These are phyloP conservation scores for Meleagris gallopavo DNA, from an alignment of 2,113 vertebrate genomes.

Conservation along the genomic window DNA sequence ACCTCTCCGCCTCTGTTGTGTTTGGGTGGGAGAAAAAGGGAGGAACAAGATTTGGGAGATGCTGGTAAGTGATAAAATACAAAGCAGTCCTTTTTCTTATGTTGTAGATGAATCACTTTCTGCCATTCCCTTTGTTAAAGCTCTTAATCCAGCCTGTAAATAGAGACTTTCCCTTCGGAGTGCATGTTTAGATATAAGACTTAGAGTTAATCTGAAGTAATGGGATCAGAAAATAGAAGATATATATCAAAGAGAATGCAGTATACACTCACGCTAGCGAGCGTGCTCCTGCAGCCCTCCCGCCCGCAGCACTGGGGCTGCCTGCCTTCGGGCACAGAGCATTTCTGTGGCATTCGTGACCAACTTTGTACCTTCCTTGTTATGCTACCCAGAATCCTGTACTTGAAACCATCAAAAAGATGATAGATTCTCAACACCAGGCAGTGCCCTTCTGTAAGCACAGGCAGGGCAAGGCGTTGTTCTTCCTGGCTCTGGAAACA, in stretches of 20 bases:
- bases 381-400: neutral
- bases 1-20: neutral
- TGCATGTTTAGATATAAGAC: constrained; percentile 54
- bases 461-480: neutral
- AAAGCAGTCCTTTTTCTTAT: constrained; percentile 22
- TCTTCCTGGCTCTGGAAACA: neutral
- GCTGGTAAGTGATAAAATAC: constrained; percentile 35
- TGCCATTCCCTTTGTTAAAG: constrained; percentile 50
- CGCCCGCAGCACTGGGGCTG: neutral
- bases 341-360: neutral
- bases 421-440: neutral
- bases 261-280: constrained; percentile 6
- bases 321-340: neutral
- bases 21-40: neutral
- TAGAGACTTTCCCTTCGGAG: constrained; percentile 53
- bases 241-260: constrained; percentile 58
- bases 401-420: no score
- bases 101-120: constrained; percentile 44
- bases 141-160: constrained; percentile 67
- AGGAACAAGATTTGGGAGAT: constrained; percentile 25
- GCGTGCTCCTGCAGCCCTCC: neutral
- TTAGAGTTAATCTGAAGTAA: constrained; percentile 61
- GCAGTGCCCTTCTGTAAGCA: neutral
- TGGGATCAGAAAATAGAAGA: constrained; percentile 66
- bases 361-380: neutral